phyloP scores from a whole-genome alignment of 1,140 invertebrate genomes.

The Aporrectodea caliginosa region DNA sequence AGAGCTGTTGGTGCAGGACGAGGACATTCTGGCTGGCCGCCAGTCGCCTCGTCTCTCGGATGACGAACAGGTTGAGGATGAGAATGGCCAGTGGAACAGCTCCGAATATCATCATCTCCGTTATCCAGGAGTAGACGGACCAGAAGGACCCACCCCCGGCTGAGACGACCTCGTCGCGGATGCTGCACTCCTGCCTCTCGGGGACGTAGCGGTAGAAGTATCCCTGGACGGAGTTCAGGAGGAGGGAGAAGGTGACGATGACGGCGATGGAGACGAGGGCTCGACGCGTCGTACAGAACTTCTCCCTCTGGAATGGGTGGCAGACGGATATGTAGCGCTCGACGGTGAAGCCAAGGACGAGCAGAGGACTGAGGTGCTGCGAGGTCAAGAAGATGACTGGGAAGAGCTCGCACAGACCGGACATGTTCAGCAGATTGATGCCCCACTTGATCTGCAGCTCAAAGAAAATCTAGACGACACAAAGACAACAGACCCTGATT shows the following conservation, averaged over 20 bases:
- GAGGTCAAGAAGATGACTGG: slow-evolving; percentile 40
- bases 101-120: slow-evolving; percentile 48
- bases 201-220: slow-evolving; percentile 49
- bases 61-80: slow-evolving; percentile 49
- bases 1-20: slow-evolving; percentile 3
- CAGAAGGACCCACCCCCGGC: slow-evolving; percentile 38
- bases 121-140: slow-evolving; percentile 46
- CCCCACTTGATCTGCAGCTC: slow-evolving; percentile 28
- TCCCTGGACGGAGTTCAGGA: slow-evolving; percentile 45
- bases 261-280: slow-evolving; percentile 64
- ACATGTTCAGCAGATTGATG: slow-evolving; percentile 33
- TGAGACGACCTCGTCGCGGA: slow-evolving; percentile 25
- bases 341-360: slow-evolving; percentile 71
- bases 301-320: slow-evolving; percentile 68
- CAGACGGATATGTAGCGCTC: too few species aligned
- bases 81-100: slow-evolving; percentile 46
- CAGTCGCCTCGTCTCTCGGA: slow-evolving; percentile 44
- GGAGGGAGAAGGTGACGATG: slow-evolving; percentile 31
- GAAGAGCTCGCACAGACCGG: slow-evolving; percentile 40
- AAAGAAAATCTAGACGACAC: slow-evolving; percentile 26
- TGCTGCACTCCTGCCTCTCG: slow-evolving; percentile 17
- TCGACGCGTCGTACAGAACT: slow-evolving; percentile 72
- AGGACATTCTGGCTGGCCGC: slow-evolving; percentile 39
- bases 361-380: slow-evolving; percentile 43
- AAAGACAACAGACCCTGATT: too few species aligned